Evolutionary conservation across 2,113 vertebrate genomes (phyloP), one percentile per base, ranked within the genome.

Genomic region (Cyphomyrus discorhynchus): DNA sequence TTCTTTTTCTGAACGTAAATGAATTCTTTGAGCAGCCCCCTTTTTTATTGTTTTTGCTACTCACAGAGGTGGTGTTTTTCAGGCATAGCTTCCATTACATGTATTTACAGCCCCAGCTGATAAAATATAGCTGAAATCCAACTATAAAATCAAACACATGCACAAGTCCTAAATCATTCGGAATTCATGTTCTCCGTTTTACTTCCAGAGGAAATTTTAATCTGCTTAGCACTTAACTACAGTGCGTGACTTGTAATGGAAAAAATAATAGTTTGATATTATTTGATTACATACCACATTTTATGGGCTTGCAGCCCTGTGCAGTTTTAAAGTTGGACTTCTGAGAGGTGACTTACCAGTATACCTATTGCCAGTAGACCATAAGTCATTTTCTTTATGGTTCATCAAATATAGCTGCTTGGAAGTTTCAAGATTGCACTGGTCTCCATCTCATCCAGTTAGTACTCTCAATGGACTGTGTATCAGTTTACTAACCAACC

Each of bases 91-190:
- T 91, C 86, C 91, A 90, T 39, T n/a, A 62, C 58, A 88, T 89
- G 49, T 85, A 47, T 91, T 58, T 91, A 88, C 87, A 87, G 86
- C 87, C 86, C 58, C 90, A 90, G 89, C 74, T 88, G 88, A 94
- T 91, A 45, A 46, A 84, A 84, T 42, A 84, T 9, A 47, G 45
- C 42, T 24, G 82, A 47, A 82, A 45, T 39, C 77, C 42, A 39
- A 42, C 39, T 82, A 90, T 62, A 53, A 90, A 89, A 88, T 91
- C 77, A 1, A 91, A 90, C 90, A 90, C 91, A 91, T 4, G 62
- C 88, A 91, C 87, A 92, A 92, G 93, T 94, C 89, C 90, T 91
- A 92, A 90, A 92, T 92, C 91, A 92, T 91, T 92, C 90, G 91
- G 91, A 89, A 91, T 82, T 19, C 45, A 84, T 47, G 45, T 42